These are phyloP conservation scores for Nesospiza acunhae DNA, from an alignment of 2,113 vertebrate species.

Conservation along the genomic window DNA sequence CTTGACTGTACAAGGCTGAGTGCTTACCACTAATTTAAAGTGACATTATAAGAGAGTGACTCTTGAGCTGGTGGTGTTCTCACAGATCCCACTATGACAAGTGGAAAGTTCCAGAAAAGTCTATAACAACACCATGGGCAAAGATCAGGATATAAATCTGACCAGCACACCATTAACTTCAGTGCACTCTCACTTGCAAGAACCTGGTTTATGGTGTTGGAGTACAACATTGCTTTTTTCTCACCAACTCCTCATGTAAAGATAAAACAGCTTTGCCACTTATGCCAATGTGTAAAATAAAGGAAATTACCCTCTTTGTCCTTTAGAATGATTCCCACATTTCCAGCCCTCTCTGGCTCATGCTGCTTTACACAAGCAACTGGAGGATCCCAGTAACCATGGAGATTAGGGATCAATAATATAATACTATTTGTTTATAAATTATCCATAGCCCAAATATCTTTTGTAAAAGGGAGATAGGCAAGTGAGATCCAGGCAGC, in stretches of 20 bases:
- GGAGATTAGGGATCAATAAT: slow-evolving; percentile 42
- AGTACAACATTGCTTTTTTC: background rate
- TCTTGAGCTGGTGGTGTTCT: background rate
- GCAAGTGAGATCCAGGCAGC: background rate
- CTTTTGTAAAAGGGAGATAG: background rate
- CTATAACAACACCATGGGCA: background rate
- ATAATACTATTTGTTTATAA: slow-evolving; percentile 36
- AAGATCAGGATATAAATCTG: background rate
- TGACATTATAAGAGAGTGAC: background rate
- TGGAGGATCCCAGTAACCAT: slow-evolving; percentile 7
- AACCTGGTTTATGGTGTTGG: background rate
- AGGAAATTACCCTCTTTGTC: background rate
- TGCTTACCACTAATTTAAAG: background rate
- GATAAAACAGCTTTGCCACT: background rate
- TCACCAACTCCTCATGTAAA: fast-evolving
- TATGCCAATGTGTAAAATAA: background rate
- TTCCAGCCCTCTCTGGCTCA: background rate
- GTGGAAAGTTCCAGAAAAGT: background rate
- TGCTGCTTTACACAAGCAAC: background rate
- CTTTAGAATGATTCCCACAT: background rate
- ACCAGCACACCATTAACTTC: background rate
- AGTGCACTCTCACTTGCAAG: background rate
- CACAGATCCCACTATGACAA: background rate
- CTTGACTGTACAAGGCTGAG: background rate
- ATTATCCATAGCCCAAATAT: background rate